Evolutionary conservation across 2,888 invertebrate genomes (phyloP).

Genomic region (Caenorhabditis imperialis): DNA sequence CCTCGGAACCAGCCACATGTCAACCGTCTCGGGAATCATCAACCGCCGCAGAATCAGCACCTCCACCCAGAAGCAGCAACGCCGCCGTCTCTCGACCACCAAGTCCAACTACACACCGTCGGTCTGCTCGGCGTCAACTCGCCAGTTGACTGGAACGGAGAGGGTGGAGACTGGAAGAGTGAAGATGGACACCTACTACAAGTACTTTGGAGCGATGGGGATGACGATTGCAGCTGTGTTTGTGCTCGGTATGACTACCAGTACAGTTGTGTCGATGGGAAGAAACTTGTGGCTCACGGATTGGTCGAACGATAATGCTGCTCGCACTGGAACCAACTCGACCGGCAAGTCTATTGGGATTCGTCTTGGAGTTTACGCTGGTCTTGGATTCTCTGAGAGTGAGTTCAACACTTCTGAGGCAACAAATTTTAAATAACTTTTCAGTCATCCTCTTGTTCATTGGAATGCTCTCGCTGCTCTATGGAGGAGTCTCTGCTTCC

Average conservation of each 20-base stretch:
- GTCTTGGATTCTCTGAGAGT: constrained; percentile 76
- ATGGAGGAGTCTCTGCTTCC: constrained; percentile 75
- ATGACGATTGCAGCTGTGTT: constrained; percentile 65
- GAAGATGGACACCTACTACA: constrained; percentile 71
- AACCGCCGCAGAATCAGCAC: constrained; percentile 55
- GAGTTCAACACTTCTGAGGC: background rate
- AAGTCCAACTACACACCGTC: constrained; percentile 37
- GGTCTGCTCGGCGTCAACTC: constrained; percentile 37
- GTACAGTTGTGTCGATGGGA: constrained; percentile 73
- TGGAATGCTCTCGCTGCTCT: constrained; percentile 75
- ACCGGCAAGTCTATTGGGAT: constrained; percentile 59
- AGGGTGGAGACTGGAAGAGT: constrained; percentile 76
- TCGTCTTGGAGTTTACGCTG: constrained; percentile 75
- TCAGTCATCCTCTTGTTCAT: constrained; percentile 73
- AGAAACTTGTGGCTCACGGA: constrained; percentile 77
- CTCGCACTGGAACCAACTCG: constrained; percentile 35
- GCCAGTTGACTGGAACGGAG: constrained; percentile 71
- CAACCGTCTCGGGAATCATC: constrained; percentile 76
- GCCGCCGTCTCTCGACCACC: constrained; percentile 61
- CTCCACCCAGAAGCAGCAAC: constrained; percentile 50
- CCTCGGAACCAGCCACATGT: constrained; percentile 74
- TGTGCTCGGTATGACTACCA: constrained; percentile 69
- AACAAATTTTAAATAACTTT: constrained; percentile 21
- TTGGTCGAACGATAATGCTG: constrained; percentile 77
- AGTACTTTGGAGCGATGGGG: constrained; percentile 76